Evolutionary conservation across 1,140 invertebrate genomes (phyloP), one percentile per base, ranked within the genome.

Genomic region (Papilio machaon): DNA sequence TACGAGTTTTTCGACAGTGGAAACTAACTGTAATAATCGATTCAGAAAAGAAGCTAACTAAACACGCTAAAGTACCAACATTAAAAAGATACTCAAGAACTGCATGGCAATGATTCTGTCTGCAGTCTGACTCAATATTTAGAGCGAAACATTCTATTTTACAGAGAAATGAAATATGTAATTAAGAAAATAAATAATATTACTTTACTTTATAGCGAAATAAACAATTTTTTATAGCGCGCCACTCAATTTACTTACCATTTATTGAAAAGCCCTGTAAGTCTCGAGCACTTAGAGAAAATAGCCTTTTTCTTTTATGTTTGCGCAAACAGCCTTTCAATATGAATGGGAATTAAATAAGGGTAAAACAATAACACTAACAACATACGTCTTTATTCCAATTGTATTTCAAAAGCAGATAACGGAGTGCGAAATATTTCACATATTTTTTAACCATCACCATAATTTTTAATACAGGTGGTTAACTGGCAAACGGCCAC

Each of bases 251-350:
- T 70, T 70, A 35, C 64, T 70, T 70, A 70, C 64, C 30, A 70
- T 70, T 70, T 70, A 70, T 70, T 70, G 64, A 70, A 70, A 70
- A 70, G 64, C 64, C 8, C 30, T 23, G 13, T 70, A 70, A 70
- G 64, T 70, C 64, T 70, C 30, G 30, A 70, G 64, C 64, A 70
- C 64, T 70, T 70, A 70, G 30, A 70, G 64, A 70, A 70, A 70
- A 70, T 70, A 30, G 64, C 9, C 23, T 64, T 30, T 70, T 70
- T 70, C 64, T 70, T 70, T 70, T 70, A 70, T 70, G 64, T 70
- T 70, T 35, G 64, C 23, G 64, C 64, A 70, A 70, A 38, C 64
- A 70, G 19, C 30, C 30, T 70, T 38, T 35, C 64, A 70, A 70
- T 70, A 38, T 38, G 19, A 67, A 67, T 67, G 30, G 30, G 11